These are phyloP conservation scores for Cryptus armator DNA, from an alignment of 2,888 invertebrate species.

Conservation along the genomic window DNA sequence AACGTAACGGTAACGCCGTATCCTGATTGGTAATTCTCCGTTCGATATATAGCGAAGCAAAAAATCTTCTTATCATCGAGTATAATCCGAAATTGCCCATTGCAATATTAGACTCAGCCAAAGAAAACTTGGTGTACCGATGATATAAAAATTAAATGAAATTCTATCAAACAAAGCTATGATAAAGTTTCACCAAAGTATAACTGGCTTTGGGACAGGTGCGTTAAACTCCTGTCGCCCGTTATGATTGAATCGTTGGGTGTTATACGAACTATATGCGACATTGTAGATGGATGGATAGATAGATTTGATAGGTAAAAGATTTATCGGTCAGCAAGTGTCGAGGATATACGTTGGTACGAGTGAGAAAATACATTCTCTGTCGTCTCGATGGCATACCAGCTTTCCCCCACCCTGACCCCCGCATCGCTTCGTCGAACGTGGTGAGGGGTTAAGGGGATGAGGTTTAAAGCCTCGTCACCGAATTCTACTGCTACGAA, in stretches of 20 bases:
- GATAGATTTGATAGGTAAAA: conserved; percentile 68
- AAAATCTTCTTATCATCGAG: not conserved
- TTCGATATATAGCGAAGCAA: not conserved
- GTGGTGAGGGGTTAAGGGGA: not conserved
- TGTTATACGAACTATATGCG: conserved; percentile 36
- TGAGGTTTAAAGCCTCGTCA: conserved; percentile 66
- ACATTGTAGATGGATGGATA: conserved; percentile 65
- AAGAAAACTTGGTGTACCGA: not conserved
- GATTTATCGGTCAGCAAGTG: conserved; percentile 66
- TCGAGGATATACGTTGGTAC: conserved; percentile 49
- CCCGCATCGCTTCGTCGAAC: not conserved
- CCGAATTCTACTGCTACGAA: conserved; percentile 65
- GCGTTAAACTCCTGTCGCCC: conserved; percentile 61
- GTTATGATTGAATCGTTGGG: conserved; percentile 62
- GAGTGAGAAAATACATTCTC: conserved; percentile 55
- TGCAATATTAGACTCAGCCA: not conserved
- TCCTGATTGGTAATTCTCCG: too few relatives aligned
- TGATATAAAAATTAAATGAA: not conserved
- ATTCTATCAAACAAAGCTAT: not conserved
- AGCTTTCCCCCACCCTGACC: not conserved
- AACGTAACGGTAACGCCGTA: too few relatives aligned
- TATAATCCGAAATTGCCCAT: not conserved
- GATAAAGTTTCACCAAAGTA: conserved; percentile 1
- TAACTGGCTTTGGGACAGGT: conserved; percentile 51
- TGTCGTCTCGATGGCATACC: conserved; percentile 46